Base-by-base conservation (phyloP, 2,797 vertebrate genomes). In the Geotrypetes seraphini region DNA sequence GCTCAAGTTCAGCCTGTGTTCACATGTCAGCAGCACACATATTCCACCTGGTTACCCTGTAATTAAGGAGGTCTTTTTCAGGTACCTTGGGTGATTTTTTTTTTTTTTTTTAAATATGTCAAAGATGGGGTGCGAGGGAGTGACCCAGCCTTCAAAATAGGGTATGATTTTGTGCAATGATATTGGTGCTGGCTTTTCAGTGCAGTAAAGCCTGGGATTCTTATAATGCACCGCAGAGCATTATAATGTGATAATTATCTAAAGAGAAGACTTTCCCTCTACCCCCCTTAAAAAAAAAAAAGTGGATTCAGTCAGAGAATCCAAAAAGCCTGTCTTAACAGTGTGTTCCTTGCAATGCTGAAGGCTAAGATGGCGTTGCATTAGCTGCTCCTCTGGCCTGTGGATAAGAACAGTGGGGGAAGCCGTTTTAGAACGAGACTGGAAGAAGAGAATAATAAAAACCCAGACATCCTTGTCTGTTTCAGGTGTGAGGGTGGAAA, bases 41-140 rank as follows among this genome's bases (percentile, higher is more conserved):
- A 91, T 70, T 96, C 92, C 5, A 96, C 94, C 68, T 97, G 95
- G 94, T 79, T 99, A 69, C 95, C 92, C 43, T 99, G 95, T 73
- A 97, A 97, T 85, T 99, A 89, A 90, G 50, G 60, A 55, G 58
- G 22, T n/a, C 0, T 12, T 44, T 66, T 58, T 19, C 59, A 62
- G 43, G 51, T 57, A 63, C 47, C 48, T 2, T 2, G 57, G 53
- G 47, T 60, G 50, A 51, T 19, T 16, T 19, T 33, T 13, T 21
- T 17, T 22, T 10, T n/a, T n/a, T n/a, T n/a, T n/a, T n/a, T n/a
- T n/a, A n/a, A n/a, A n/a, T n/a, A n/a, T 20, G 24, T 12, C 30
- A 16, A 29, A 24, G 50, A 31, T 26, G 31, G 19, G 31, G 26
- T n/a, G n/a, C n/a, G 28, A 36, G 12, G 56, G 53, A 57, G 35